Evolutionary conservation across 2,797 vertebrate species (phyloP).

Genomic region (Coregonus suidteri): DNA sequence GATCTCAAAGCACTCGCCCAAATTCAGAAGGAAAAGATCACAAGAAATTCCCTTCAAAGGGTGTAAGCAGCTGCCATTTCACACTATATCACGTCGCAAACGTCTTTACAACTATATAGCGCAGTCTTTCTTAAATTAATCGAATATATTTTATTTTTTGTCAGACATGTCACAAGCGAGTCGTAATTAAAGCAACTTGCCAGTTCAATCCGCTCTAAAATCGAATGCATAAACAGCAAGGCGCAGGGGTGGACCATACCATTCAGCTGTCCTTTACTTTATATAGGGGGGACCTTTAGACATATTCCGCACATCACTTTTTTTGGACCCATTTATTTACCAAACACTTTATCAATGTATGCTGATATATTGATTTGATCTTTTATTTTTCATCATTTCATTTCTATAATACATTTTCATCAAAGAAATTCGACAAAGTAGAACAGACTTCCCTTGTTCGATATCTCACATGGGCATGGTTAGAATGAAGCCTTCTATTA

Average conservation of each 20-base stretch:
- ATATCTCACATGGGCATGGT: constrained; percentile 33
- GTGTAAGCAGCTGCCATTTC: constrained; percentile 57
- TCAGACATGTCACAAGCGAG: constrained; percentile 47
- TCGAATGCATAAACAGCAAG: constrained; percentile 76
- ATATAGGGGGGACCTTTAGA: constrained; percentile 36
- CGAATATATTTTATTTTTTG: constrained; percentile 10
- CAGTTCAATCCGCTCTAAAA: constrained; percentile 69
- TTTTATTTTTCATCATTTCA: rapidly evolving
- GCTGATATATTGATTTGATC: not conserved
- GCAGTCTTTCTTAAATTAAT: not conserved
- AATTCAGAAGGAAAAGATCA: constrained; percentile 46
- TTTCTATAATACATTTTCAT: not conserved
- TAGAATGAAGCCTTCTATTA: constrained; percentile 78
- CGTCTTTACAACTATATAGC: not conserved
- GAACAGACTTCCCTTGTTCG: not conserved
- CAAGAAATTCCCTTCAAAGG: constrained; percentile 57
- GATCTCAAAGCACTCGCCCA: constrained; percentile 43
- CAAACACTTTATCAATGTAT: rapidly evolving
- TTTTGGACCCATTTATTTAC: not conserved
- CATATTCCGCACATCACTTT: not conserved
- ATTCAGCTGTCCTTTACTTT: constrained; percentile 69
- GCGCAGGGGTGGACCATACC: constrained; percentile 75
- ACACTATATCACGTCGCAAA: constrained; percentile 18
- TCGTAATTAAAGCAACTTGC: constrained; percentile 62
- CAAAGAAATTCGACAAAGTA: rapidly evolving